These are phyloP conservation scores for Lepidurus couesii DNA, from an alignment of 1,140 invertebrate species.

Conservation along the genomic window DNA sequence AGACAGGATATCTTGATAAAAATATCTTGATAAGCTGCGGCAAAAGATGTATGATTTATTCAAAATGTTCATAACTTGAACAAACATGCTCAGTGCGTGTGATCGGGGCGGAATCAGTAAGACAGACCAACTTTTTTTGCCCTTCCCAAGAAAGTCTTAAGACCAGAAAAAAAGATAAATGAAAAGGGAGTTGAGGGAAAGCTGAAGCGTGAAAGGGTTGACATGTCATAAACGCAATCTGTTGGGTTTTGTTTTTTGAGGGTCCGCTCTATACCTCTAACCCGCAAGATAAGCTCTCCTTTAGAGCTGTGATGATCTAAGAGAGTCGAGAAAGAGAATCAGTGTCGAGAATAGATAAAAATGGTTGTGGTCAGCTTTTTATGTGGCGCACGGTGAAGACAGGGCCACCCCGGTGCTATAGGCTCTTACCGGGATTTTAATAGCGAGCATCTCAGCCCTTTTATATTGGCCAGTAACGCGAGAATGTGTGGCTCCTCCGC, in stretches of 20 bases:
- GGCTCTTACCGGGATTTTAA: conserved; percentile 2
- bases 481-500: conserved; percentile 8
- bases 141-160: too few relatives aligned
- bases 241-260: not conserved
- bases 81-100: too few relatives aligned
- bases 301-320: not conserved
- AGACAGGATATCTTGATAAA: too few relatives aligned
- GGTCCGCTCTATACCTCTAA: not conserved
- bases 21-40: too few relatives aligned
- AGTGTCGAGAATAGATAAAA: not conserved
- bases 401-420: conserved; percentile 20
- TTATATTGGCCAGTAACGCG: not conserved
- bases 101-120: too few relatives aligned
- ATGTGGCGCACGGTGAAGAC: not conserved
- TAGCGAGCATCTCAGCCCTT: not conserved
- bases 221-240: conserved; percentile 19
- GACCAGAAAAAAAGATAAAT: too few relatives aligned
- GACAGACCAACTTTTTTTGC: too few relatives aligned
- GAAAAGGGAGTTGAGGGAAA: not conserved
- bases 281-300: not conserved
- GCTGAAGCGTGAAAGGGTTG: conserved; percentile 12
- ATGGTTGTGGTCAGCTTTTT: conserved; percentile 15
- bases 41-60: too few relatives aligned
- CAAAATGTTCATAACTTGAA: too few relatives aligned
- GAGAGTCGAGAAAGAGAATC: not conserved